These are phyloP conservation scores for Caenorhabditis sp. DNA, from an alignment of 2,888 invertebrate genomes.

Conservation along the genomic window DNA sequence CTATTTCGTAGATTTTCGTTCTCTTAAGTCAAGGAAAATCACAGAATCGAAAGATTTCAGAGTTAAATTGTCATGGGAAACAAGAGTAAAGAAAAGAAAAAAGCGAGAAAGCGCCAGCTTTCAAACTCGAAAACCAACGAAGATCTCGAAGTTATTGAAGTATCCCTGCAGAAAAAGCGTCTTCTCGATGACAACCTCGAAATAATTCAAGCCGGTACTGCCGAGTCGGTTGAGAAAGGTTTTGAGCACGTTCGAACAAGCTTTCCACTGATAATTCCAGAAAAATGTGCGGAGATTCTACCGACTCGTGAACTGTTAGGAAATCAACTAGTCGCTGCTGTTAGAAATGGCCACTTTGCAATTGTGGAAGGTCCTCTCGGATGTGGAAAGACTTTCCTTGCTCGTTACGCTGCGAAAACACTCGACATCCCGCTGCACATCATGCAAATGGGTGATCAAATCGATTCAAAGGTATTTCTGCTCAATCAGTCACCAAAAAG, in stretches of 20 bases:
- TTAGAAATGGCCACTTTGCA: conserved; percentile 45
- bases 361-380: conserved; percentile 87
- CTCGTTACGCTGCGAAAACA: conserved; percentile 88
- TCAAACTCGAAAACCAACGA: conserved; percentile 52
- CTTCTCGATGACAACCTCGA: conserved; percentile 32
- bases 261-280: conserved; percentile 18
- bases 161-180: conserved; percentile 49
- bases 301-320: conserved; percentile 53
- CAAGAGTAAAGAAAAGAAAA: conserved; percentile 54
- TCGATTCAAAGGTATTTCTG: conserved; percentile 88
- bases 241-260: not conserved
- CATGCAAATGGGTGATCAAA: conserved; percentile 96
- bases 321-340: conserved; percentile 43
- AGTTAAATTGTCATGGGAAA: conserved; percentile 30
- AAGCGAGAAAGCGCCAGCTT: conserved; percentile 49
- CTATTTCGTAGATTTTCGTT: no score
- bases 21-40: no score
- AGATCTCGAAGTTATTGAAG: conserved; percentile 53
- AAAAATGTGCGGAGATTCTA: conserved; percentile 13
- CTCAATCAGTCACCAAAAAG: not conserved
- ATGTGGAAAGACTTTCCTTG: conserved; percentile 92
- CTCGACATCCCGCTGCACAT: conserved; percentile 86
- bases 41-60: not conserved
- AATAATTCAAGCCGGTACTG: conserved; percentile 12
- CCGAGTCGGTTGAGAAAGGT: conserved; percentile 20